Evolutionary conservation across 2,113 vertebrate genomes (phyloP).

Genomic region (Gnathonemus echidnorhynchus): DNA sequence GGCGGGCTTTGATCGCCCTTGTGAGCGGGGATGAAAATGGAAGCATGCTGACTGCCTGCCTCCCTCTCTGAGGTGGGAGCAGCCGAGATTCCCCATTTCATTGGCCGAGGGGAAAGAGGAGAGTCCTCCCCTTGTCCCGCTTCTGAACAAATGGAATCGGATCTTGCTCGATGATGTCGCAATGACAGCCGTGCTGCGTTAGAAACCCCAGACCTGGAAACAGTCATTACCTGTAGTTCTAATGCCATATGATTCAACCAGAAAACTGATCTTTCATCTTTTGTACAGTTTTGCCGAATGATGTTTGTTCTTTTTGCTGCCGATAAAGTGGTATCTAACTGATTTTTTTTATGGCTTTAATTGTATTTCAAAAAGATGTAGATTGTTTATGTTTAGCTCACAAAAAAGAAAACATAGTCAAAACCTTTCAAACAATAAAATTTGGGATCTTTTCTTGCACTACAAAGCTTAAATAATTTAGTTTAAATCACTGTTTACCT

Average conservation of each 20-base stretch:
- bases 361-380: not conserved
- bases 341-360: not conserved
- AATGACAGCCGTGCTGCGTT: not conserved
- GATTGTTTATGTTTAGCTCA: not conserved
- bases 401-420: not conserved
- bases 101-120: conserved; percentile 47
- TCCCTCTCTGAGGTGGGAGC: conserved; percentile 51
- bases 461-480: not conserved
- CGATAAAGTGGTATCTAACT: not conserved
- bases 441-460: not conserved
- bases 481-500: not conserved
- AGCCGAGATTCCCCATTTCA: conserved; percentile 41
- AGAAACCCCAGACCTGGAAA: conserved; percentile 41
- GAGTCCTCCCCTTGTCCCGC: conserved; percentile 29
- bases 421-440: not conserved
- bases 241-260: not conserved
- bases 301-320: not conserved
- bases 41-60: conserved; percentile 42
- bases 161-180: not conserved
- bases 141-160: conserved; percentile 43
- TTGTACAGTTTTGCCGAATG: not conserved
- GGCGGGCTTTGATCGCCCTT: conserved; percentile 52
- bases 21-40: conserved; percentile 35
- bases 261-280: conserved; percentile 2
- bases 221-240: conserved; percentile 21